A percentile compares a stretch with the other conserved stretches of the same genome.
phyloP scores from a whole-genome alignment of 2,113 vertebrate genomes.

The Ramphastos sulfuratus region DNA sequence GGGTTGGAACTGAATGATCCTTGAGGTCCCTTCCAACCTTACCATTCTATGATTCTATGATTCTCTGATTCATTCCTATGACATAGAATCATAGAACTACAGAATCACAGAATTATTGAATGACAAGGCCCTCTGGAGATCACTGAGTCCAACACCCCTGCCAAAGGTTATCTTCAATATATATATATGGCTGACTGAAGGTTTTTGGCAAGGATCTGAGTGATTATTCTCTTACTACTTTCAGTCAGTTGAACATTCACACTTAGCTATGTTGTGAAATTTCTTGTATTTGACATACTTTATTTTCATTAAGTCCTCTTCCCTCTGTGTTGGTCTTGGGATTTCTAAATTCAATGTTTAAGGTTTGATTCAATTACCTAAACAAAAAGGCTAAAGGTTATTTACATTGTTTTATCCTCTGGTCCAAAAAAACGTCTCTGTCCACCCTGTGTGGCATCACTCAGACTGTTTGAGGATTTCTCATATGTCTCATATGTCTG shows the following conservation, averaged over 20 bases:
- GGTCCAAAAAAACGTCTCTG: background rate
- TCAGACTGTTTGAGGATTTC: background rate
- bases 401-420: background rate
- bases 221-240: slow-evolving; percentile 34
- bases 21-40: too few species aligned
- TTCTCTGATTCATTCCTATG: slow-evolving; percentile 11
- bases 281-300: background rate
- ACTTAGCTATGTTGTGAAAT: background rate
- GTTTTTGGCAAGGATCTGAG: slow-evolving; percentile 42
- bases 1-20: too few species aligned
- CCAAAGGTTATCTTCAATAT: slow-evolving; percentile 30
- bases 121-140: too few species aligned
- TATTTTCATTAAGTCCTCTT: slow-evolving; percentile 37
- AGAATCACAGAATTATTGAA: too few species aligned
- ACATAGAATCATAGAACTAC: background rate
- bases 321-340: background rate
- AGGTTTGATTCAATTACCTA: background rate
- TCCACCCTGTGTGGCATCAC: background rate
- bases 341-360: slow-evolving; percentile 22
- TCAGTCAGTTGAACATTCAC: background rate
- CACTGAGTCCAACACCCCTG: too few species aligned
- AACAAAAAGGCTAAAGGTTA: background rate
- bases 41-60: too few species aligned
- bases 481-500: background rate
- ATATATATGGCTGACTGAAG: slow-evolving; percentile 30